Evolutionary conservation across 2,113 vertebrate species (phyloP).

Genomic region (Eurystomus gularis): DNA sequence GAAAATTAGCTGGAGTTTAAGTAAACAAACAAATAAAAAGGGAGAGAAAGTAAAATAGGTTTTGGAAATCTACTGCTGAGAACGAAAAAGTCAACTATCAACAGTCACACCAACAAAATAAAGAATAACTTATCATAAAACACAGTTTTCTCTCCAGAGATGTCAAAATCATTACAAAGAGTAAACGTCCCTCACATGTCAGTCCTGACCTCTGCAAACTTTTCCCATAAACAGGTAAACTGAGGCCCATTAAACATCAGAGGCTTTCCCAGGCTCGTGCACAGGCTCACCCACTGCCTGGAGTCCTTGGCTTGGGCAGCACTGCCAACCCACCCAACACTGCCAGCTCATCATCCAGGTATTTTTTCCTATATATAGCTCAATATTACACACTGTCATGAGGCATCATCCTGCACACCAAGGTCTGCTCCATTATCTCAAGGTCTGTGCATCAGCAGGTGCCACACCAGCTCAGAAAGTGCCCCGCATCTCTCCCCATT

Average conservation of each 20-base stretch:
- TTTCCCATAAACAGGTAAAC: not conserved
- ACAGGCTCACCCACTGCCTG: not conserved
- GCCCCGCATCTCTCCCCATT: not conserved
- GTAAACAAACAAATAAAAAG: not conserved
- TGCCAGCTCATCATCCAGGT: not conserved
- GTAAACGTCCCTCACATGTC: not conserved
- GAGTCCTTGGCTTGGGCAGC: not conserved
- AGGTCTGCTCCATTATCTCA: not conserved
- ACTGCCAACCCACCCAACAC: not conserved
- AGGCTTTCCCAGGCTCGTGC: not conserved
- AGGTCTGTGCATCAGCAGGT: not conserved
- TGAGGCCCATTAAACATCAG: accelerated
- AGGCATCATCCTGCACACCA: not conserved
- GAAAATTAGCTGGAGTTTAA: not conserved
- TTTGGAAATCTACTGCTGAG: not conserved
- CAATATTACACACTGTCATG: not conserved
- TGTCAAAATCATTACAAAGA: not conserved
- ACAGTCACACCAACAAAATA: not conserved
- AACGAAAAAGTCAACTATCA: not conserved
- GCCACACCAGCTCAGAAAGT: not conserved
- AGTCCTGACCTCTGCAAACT: accelerated
- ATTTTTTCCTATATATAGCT: not conserved
- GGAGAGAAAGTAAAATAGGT: not conserved
- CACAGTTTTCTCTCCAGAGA: not conserved
- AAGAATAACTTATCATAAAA: not conserved